Base-by-base conservation (phyloP, 2,888 invertebrate genomes). In the Cantharis lateralis region DNA sequence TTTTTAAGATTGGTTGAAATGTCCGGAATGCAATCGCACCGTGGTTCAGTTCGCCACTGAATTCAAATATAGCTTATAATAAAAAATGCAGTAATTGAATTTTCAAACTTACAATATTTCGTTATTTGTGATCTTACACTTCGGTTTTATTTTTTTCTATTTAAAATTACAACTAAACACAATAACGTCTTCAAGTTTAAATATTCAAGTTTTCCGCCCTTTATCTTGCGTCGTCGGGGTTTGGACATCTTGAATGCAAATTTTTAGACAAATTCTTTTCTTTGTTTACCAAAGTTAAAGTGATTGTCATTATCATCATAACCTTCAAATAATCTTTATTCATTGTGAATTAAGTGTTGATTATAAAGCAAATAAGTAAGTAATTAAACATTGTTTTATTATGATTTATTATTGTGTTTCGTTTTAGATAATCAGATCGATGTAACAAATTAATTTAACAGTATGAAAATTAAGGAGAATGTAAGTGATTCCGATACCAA, bases 391-490 rank as follows among this genome's bases (percentile, higher is more conserved):
- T 66, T 66, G 11, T 66, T 20, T 66, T 20, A 66, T 66, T 66
- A n/a, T 18, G 13, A 5, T n/a, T 20, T 10, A 20, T 24, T 66
- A n/a, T n/a, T 13, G 24, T 66, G 16, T 20, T 66, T 20, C 4
- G 10, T 66, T 66, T 20, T 66, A 66, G 64, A 66, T 10, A 20
- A 66, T 66, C 20, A n/a, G n/a, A 48, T 48, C n/a, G 48, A 48
- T 48, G 48, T n/a, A 48, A 48, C 48, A 48, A 48, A 48, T 32
- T 32, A 32, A 32, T 48, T 48, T n/a, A n/a, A n/a, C 48, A 48
- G n/a, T n/a, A 48, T 48, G 48, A 13, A 48, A n/a, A 76, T 76
- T 64, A 69, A 72, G 13, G 66, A 71, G 71, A 66, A 66, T 13
- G 20, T 20, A 15, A 24, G 18, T 20, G 16, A 16, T 24, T 20